A percentile compares a stretch with the other conserved stretches of the same genome.
Conservation (phyloP, 2,797 vertebrate genomes). For the Eulemur rubriventer region DNA sequence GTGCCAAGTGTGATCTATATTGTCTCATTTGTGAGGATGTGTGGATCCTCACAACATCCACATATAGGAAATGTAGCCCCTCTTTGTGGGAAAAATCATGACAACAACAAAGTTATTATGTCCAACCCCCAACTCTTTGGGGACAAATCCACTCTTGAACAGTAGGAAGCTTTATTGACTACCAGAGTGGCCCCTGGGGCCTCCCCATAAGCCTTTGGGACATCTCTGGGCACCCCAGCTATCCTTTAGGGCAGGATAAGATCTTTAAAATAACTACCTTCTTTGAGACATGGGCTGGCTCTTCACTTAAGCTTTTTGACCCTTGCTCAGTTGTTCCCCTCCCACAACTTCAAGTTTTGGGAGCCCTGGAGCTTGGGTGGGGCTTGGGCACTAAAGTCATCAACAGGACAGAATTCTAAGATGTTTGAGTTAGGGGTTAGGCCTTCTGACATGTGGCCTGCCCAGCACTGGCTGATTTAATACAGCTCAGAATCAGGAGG, state of each 20-base stretch:
- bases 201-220: neutral
- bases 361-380: neutral
- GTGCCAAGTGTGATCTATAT: neutral
- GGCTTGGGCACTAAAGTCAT: neutral
- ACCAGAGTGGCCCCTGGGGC: neutral
- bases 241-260: neutral
- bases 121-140: neutral
- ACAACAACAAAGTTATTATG: neutral
- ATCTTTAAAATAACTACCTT: neutral
- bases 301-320: neutral
- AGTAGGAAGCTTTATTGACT: neutral
- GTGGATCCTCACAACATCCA: too few species aligned
- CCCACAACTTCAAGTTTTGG: neutral
- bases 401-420: neutral
- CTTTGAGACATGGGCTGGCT: neutral
- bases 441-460: neutral
- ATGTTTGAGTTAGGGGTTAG: neutral
- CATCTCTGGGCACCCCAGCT: neutral
- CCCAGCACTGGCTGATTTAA: neutral
- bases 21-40: too few species aligned
- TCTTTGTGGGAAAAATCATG: neutral
- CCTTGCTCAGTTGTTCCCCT: neutral
- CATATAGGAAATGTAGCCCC: neutral
- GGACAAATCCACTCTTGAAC: too few species aligned
- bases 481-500: neutral